A percentile compares a stretch with the other conserved stretches of the same genome.
Evolutionary conservation across 2,113 vertebrate species (phyloP).

Genomic region (Archilochus colubris): DNA sequence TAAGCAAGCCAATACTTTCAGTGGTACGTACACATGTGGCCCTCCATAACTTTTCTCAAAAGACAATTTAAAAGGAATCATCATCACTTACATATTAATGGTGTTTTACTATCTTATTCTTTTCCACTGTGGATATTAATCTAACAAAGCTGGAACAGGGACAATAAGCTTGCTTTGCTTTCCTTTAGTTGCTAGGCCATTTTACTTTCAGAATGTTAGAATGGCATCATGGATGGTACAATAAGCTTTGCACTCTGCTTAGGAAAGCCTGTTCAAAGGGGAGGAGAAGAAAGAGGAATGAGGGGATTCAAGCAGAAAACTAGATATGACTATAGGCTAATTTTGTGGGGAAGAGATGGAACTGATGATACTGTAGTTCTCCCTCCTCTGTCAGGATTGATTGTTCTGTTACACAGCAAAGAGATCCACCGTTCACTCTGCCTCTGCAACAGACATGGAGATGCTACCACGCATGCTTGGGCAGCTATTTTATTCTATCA

Average conservation of each 20-base stretch:
- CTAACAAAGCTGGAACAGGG: not conserved
- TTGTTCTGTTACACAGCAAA: not conserved
- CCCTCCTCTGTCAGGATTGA: not conserved
- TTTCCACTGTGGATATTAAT: not conserved
- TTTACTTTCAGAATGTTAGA: not conserved
- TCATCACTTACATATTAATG: not conserved
- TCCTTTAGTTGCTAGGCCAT: not conserved
- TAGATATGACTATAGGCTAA: not conserved
- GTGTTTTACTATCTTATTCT: not conserved
- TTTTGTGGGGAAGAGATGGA: not conserved
- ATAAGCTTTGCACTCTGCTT: not conserved
- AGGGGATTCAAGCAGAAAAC: not conserved
- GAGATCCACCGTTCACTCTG: not conserved
- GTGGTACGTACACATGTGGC: not conserved
- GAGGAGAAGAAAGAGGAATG: not conserved
- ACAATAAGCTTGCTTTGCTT: not conserved
- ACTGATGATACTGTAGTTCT: not conserved
- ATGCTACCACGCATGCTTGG: not conserved
- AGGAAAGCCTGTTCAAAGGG: not conserved
- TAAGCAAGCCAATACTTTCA: not conserved
- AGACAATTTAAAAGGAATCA: not conserved
- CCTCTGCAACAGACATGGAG: not conserved
- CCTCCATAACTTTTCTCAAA: not conserved
- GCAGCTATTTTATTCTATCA: not conserved
- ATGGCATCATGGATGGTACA: not conserved